Evolutionary conservation across 2,797 vertebrate species (phyloP), one percentile per base, ranked within the genome.

Genomic region (Silurus aristotelis): DNA sequence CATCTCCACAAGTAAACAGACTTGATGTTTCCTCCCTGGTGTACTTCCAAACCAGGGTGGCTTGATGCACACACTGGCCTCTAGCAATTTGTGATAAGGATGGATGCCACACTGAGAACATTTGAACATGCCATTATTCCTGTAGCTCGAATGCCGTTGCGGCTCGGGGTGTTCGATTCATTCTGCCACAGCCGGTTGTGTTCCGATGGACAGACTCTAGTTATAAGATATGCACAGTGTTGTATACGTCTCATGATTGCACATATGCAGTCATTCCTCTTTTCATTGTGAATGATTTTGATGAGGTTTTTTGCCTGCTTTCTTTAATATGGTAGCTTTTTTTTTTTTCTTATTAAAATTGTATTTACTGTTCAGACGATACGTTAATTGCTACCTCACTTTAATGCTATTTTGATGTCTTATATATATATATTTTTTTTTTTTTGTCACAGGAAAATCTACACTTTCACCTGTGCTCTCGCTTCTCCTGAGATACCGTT

Each of bases 401-500:
- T 71, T 79, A 66, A 75, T 66, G 60, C 70, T 25, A 56, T 75
- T 76, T 15, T 77, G 19, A 27, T 20, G 63, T 70, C 38, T 38
- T 38, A 38, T 3, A 67, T 76, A n/a, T n/a, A n/a, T n/a, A n/a
- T n/a, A n/a, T 75, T 20, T 88, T 82, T 48, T 25, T 86, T 87
- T 88, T 46, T 83, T 88, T 82, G 64, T 72, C n/a, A 81, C 83
- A 73, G 38, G 43, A 72, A 60, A 52, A 38, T 48, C 68, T 72
- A 55, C 77, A 77, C 73, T 52, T 63, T 60, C 12, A 15, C 61
- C 84, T 48, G 48, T 27, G 27, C 56, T 46, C 68, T 70, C 67
- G 72, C 81, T 85, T 78, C 86, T 75, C 86, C 72, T 58, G 83
- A 81, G 86, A 86, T 61, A 68, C 85, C 83, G 55, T 76, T 68